These are phyloP conservation scores for Copsychus sechellarum DNA, from an alignment of 2,113 vertebrate genomes.

Conservation along the genomic window DNA sequence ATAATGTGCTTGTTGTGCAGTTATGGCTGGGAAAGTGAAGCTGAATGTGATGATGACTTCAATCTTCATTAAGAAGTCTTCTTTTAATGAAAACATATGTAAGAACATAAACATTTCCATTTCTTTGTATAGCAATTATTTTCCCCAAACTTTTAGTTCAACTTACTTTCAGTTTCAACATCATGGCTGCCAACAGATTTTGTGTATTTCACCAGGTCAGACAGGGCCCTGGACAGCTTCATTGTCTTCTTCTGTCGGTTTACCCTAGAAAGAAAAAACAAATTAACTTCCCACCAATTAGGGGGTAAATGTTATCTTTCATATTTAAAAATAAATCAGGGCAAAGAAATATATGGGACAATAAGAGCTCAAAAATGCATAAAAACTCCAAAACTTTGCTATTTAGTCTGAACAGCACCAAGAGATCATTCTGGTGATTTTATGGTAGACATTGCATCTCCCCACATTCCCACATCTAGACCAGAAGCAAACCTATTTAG, in stretches of 20 bases:
- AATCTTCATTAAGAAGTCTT: background rate
- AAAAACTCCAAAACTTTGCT: background rate
- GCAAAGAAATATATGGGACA: background rate
- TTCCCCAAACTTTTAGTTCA: background rate
- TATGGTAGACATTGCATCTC: background rate
- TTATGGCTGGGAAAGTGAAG: background rate
- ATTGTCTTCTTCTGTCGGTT: constrained; percentile 91
- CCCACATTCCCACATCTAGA: background rate
- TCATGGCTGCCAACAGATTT: constrained; percentile 91
- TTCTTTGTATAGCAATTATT: background rate
- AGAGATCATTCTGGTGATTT: background rate
- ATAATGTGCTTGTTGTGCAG: background rate
- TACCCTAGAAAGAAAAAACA: constrained; percentile 40
- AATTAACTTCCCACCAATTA: background rate
- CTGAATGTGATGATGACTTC: background rate
- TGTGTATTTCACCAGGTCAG: constrained; percentile 96
- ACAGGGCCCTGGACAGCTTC: constrained; percentile 94
- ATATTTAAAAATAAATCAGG: background rate
- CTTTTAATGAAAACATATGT: background rate
- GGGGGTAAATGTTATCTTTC: background rate
- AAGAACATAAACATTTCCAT: background rate
- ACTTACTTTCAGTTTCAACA: constrained; percentile 87
- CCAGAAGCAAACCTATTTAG: background rate
- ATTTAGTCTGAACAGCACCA: background rate
- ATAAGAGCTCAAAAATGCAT: background rate